phyloP scores from a whole-genome alignment of 2,888 invertebrate species.

The Timandra comae region DNA sequence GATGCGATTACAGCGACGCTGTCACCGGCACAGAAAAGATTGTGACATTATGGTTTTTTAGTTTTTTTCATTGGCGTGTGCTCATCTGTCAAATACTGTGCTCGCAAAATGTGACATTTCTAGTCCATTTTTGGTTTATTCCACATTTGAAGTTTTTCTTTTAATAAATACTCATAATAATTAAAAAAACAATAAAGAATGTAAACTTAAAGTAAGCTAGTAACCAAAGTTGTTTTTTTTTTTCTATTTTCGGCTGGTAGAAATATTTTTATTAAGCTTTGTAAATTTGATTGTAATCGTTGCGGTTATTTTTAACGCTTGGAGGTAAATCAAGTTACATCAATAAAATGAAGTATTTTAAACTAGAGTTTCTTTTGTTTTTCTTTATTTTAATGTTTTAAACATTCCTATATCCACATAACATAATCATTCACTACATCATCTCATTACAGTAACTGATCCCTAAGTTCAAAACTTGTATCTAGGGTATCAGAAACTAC shows the following conservation, averaged over 20 bases:
- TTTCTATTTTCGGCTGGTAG: constrained; percentile 66
- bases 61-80: too few relatives aligned
- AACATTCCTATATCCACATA: too few relatives aligned
- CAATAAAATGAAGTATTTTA: constrained; percentile 61
- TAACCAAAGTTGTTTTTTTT: constrained; percentile 59
- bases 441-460: too few relatives aligned
- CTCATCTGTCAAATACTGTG: background rate
- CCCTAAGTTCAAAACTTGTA: too few relatives aligned
- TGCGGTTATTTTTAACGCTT: constrained; percentile 58
- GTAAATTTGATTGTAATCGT: constrained; percentile 56
- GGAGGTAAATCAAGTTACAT: constrained; percentile 58
- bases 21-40: too few relatives aligned
- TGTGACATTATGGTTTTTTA: too few relatives aligned
- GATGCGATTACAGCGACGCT: too few relatives aligned
- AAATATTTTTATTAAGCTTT: constrained; percentile 26
- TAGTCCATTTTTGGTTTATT: background rate
- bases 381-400: too few relatives aligned
- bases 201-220: constrained; percentile 58
- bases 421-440: too few relatives aligned
- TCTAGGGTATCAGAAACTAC: too few relatives aligned
- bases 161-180: constrained; percentile 44
- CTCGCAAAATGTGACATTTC: constrained; percentile 1
- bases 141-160: constrained; percentile 7
- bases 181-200: constrained; percentile 37
- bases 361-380: constrained; percentile 20